Base-by-base conservation (phyloP, 37 sponge, comb jelly and placozoan species). In the Ianthella basta region DNA sequence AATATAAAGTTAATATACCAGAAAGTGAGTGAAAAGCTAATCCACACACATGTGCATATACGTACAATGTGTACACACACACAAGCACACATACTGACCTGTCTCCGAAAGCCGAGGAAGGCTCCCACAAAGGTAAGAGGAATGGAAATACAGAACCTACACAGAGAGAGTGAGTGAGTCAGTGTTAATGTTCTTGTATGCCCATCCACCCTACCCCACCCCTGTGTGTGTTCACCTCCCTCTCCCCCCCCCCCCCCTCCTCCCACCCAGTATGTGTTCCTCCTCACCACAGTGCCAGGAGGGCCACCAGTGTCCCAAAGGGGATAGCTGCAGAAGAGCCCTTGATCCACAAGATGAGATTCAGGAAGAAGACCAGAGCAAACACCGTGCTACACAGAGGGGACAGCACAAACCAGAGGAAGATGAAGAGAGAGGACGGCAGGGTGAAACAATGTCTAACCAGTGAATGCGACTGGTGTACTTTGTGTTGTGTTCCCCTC, bases 81-180 rank as follows among this genome's bases (percentile, higher is more conserved):
- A 44, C 50, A 44, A 3, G 8, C 50, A 44, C 50, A 44, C 50
- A 44, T 8, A 44, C 50, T 44, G 41, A 96, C 96, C 75, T 57
- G 38, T 86, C 89, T 89, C 68, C 92, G 83, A 88, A 98, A 98
- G 21, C 98, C 98, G 19, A 98, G 81, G 92, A 93, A 98, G 25
- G 98, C 84, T 18, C 99, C 99, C 73, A 99, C 85, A 80, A 99
- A 95, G 38, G 97, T 99, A 53, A 97, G 97, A 10, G 99, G 99
- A 1, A 89, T 81, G 13, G 99, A 97, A 18, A 99, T 89, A 39
- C 99, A 96, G 64, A 99, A 90, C 92, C 92, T 88, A 65, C 32
- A 38, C 6, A 70, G 21, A 19, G 65, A 15, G 50, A 73, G 72
- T 34, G 15, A 29, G 6, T 55, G 81, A 56, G 59, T 29, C 60